These are phyloP conservation scores for Hydrozoanthus tunicans DNA, from an alignment of 64 coral and sea anemone genomes.

Conservation along the genomic window DNA sequence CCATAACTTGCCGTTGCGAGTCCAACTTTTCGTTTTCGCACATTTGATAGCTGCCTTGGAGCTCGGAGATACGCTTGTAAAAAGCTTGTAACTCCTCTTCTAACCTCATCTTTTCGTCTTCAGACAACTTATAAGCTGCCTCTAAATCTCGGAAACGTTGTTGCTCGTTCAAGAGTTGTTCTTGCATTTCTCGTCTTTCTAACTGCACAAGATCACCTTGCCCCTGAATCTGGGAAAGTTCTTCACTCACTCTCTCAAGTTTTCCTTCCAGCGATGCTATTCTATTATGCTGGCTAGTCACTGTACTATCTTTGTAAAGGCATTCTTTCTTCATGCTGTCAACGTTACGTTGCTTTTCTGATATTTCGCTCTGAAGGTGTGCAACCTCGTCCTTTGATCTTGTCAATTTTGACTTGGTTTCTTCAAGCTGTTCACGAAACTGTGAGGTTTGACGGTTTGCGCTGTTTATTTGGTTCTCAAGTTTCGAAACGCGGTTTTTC, in stretches of 20 bases:
- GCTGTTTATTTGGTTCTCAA: slow-evolving; percentile 70
- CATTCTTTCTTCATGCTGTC: slow-evolving; percentile 70
- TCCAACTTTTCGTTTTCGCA: slow-evolving; percentile 92
- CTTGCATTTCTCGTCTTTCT: slow-evolving; percentile 78
- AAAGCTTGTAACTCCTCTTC: slow-evolving; percentile 86
- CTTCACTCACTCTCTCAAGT: slow-evolving; percentile 55
- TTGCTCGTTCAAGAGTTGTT: slow-evolving; percentile 66
- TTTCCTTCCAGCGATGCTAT: slow-evolving; percentile 56
- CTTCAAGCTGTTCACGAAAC: slow-evolving; percentile 85
- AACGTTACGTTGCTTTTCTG: slow-evolving; percentile 71
- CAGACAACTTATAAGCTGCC: slow-evolving; percentile 61
- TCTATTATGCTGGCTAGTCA: slow-evolving; percentile 64
- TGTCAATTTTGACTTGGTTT: slow-evolving; percentile 70
- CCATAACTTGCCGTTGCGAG: slow-evolving; percentile 71
- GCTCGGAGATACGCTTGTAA: slow-evolving; percentile 84
- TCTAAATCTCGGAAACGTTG: slow-evolving; percentile 81
- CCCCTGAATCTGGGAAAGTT: slow-evolving; percentile 69
- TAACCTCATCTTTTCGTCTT: slow-evolving; percentile 77
- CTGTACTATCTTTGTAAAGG: slow-evolving; percentile 52
- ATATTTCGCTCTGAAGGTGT: slow-evolving; percentile 73
- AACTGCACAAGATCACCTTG: slow-evolving; percentile 73
- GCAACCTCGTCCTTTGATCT: slow-evolving; percentile 75
- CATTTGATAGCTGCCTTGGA: slow-evolving; percentile 80
- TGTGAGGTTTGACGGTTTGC: slow-evolving; percentile 76
- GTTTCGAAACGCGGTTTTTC: slow-evolving; percentile 63